Conservation (phyloP, 2,888 invertebrate genomes). For the Eucera pruinosa region DNA sequence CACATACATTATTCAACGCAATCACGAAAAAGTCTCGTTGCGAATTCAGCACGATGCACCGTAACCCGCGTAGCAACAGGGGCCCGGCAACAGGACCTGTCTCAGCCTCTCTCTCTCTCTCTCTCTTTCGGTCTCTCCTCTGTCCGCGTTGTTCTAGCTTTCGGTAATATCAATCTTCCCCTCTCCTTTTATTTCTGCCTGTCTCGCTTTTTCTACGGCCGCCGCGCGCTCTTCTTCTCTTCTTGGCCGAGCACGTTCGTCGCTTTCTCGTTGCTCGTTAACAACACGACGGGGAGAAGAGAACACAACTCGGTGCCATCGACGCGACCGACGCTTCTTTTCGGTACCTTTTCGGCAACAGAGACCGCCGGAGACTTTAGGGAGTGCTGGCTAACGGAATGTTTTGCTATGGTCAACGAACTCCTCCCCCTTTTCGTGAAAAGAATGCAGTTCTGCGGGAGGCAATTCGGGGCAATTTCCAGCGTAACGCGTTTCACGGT, state of each 20-base stretch:
- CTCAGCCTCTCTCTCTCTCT: conserved; percentile 54
- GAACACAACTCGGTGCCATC: conserved; percentile 17
- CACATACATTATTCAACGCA: conserved; percentile 74
- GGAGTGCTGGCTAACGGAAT: conserved; percentile 51
- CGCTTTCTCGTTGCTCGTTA: conserved; percentile 70
- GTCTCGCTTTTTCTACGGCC: conserved; percentile 36
- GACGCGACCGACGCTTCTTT: conserved; percentile 18
- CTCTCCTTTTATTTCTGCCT: conserved; percentile 30
- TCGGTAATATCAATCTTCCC: conserved; percentile 45
- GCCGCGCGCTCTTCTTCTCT: neutral
- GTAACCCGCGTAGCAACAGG: conserved; percentile 79
- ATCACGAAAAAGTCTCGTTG: conserved; percentile 76
- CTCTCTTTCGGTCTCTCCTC: conserved; percentile 48
- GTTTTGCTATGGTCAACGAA: conserved; percentile 55
- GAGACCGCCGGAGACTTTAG: conserved; percentile 13
- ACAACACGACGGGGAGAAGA: conserved; percentile 34
- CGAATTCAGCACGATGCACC: conserved; percentile 80
- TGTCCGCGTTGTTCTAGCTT: conserved; percentile 38
- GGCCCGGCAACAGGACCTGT: conserved; percentile 71
- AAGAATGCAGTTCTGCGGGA: conserved; percentile 19
- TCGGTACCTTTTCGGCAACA: conserved; percentile 49
- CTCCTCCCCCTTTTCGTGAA: conserved; percentile 6
- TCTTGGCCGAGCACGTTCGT: conserved; percentile 34
- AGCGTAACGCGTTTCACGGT: neutral
- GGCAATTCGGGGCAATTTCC: conserved; percentile 11